Conservation (phyloP, 2,888 invertebrate genomes). For the Pristionchus japonicus region DNA sequence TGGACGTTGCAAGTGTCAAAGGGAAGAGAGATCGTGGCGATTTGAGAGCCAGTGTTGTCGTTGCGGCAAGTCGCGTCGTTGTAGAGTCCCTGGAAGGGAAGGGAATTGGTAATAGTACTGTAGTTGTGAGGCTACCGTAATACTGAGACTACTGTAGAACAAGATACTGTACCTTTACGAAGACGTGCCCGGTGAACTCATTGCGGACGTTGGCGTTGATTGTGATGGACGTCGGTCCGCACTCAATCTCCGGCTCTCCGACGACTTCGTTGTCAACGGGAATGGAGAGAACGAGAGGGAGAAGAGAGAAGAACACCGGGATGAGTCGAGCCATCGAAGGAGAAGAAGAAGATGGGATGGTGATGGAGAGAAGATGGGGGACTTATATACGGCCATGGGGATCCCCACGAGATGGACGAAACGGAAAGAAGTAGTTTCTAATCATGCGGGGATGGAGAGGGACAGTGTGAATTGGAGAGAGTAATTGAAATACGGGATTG, state of each 20-base stretch:
- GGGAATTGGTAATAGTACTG: background rate
- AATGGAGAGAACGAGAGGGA: conserved; percentile 38
- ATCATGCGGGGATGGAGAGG: background rate
- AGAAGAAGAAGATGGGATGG: conserved; percentile 23
- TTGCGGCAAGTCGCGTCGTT: conserved; percentile 47
- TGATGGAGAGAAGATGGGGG: background rate
- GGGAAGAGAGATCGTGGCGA: conserved; percentile 28
- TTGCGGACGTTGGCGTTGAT: conserved; percentile 50
- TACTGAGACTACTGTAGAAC: too few species aligned
- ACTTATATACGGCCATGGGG: conserved; percentile 20
- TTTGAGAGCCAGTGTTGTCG: conserved; percentile 38
- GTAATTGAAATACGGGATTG: background rate
- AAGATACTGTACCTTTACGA: conserved; percentile 48
- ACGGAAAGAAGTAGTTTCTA: conserved; percentile 36
- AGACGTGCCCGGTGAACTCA: conserved; percentile 52
- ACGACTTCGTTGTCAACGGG: conserved; percentile 45
- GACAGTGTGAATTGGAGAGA: conserved; percentile 15
- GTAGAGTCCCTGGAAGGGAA: conserved; percentile 46
- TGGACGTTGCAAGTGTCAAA: conserved; percentile 46
- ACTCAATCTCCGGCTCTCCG: conserved; percentile 51
- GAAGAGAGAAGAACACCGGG: conserved; percentile 12
- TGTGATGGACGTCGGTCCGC: conserved; percentile 48
- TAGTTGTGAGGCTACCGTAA: too few species aligned
- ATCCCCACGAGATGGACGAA: background rate
- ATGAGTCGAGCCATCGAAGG: conserved; percentile 38